These are phyloP conservation scores for Lutjanus erythropterus DNA, from an alignment of 2,113 vertebrate species.

Conservation along the genomic window DNA sequence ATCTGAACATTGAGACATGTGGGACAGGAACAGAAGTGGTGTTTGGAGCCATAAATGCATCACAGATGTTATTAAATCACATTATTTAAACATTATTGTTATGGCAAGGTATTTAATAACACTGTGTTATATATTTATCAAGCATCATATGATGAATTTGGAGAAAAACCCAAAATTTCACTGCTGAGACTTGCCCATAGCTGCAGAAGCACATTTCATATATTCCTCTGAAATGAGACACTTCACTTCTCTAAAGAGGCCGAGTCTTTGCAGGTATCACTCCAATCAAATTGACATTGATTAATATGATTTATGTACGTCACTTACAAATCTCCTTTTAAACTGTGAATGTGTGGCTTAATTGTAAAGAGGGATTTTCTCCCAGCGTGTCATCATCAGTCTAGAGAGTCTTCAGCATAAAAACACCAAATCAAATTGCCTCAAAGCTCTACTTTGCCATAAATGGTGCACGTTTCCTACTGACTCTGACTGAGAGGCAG, in stretches of 20 bases:
- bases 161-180: no score
- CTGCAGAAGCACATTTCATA: not conserved
- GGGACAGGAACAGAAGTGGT: no score
- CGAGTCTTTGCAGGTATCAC: not conserved
- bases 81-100: no score
- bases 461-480: not conserved
- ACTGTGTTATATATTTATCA: no score
- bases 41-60: no score
- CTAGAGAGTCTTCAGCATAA: slow-evolving; percentile 10
- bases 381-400: not conserved
- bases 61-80: no score
- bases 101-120: no score
- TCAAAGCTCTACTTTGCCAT: slow-evolving; percentile 3
- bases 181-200: no score
- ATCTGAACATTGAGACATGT: no score
- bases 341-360: not conserved
- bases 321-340: not conserved
- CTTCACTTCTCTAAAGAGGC: not conserved
- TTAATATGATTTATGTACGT: not conserved
- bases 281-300: not conserved
- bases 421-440: not conserved
- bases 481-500: not conserved
- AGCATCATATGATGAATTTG: no score
- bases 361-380: not conserved
- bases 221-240: not conserved